Conservation (phyloP, 2,113 vertebrate species). For the Corydoras sp. region DNA sequence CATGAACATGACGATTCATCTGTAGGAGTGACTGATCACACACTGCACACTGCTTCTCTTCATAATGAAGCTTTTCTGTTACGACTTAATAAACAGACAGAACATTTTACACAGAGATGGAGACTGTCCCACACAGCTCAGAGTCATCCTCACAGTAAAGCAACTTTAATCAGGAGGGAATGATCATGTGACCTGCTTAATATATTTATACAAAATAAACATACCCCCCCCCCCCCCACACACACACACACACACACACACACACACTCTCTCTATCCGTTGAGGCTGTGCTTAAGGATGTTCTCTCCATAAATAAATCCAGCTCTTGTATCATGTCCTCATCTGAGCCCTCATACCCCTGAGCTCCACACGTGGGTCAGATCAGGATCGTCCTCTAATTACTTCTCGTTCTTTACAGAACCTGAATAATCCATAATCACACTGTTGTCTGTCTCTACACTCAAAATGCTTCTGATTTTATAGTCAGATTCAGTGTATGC, state of each 20-base stretch:
- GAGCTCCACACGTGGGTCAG: not conserved
- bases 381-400: not conserved
- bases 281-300: conserved; percentile 22
- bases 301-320: conserved; percentile 34
- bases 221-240: no score
- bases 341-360: not conserved
- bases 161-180: not conserved
- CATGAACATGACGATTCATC: no score
- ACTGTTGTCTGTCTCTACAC: no score
- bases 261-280: not conserved
- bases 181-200: conserved; percentile 43
- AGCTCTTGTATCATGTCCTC: not conserved
- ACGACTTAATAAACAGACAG: no score
- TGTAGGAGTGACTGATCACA: no score
- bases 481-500: no score
- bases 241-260: conserved; percentile 16
- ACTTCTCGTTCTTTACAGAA: no score
- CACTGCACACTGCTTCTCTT: no score
- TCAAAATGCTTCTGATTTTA: no score
- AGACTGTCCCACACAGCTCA: conserved; percentile 27
- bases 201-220: not conserved
- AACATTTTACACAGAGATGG: conserved; percentile 29
- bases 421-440: no score
- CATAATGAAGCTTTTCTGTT: no score
- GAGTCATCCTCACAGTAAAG: conserved; percentile 28